phyloP scores from a whole-genome alignment of 2,113 vertebrate species.

The Candoia aspera region DNA sequence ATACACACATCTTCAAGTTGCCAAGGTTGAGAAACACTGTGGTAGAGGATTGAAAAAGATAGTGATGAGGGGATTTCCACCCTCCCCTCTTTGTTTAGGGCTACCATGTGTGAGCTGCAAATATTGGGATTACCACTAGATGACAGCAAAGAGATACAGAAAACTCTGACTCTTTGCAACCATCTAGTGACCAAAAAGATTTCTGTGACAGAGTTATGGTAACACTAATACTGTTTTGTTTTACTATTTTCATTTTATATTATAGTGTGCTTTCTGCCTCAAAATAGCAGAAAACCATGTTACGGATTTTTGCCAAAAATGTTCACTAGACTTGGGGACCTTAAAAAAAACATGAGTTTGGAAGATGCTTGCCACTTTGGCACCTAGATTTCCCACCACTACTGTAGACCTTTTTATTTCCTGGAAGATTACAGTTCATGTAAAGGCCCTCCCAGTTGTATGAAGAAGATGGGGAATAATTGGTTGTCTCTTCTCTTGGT shows the following conservation, averaged over 20 bases:
- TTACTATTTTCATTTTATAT: background rate
- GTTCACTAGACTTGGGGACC: background rate
- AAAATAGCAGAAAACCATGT: background rate
- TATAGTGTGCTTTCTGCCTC: background rate
- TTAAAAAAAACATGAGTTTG: no score
- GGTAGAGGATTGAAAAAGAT: background rate
- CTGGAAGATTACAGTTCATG: background rate
- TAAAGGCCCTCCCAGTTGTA: background rate
- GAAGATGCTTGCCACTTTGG: background rate
- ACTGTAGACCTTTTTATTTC: background rate
- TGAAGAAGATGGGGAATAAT: background rate
- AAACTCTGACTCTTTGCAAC: background rate
- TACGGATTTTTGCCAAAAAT: background rate
- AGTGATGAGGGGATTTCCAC: background rate
- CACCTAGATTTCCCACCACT: background rate
- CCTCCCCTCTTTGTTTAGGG: background rate
- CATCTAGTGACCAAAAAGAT: background rate
- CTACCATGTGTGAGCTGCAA: background rate
- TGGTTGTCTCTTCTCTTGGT: no score
- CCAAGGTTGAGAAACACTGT: background rate
- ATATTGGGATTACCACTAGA: background rate
- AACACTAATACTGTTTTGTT: background rate
- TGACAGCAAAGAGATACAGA: background rate
- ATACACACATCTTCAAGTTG: no score
- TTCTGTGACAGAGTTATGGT: background rate